Conservation (phyloP, 2,888 invertebrate genomes). For the Ctenicera cuprea region DNA sequence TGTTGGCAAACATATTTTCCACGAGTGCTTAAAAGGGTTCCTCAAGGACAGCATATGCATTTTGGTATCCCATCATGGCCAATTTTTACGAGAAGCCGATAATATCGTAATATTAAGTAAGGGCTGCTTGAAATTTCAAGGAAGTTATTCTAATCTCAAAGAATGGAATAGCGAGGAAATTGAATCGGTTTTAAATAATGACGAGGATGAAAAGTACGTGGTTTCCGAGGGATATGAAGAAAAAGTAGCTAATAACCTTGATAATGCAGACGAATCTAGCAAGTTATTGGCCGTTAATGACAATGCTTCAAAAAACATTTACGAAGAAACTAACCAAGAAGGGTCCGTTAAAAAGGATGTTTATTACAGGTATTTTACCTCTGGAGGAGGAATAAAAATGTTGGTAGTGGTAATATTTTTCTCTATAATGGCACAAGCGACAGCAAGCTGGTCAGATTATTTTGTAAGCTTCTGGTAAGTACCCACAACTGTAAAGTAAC, state of each 20-base stretch:
- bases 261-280: constrained; percentile 29
- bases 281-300: constrained; percentile 6
- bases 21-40: constrained; percentile 79
- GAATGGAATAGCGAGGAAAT: constrained; percentile 34
- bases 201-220: constrained; percentile 67
- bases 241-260: constrained; percentile 36
- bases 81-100: constrained; percentile 74
- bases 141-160: constrained; percentile 73
- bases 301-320: constrained; percentile 37
- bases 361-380: constrained; percentile 61
- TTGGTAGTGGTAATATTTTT: constrained; percentile 54
- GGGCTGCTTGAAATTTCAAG: constrained; percentile 76
- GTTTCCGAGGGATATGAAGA: constrained; percentile 20
- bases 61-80: constrained; percentile 80
- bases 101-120: constrained; percentile 76
- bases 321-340: constrained; percentile 59
- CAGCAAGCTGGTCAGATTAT: constrained; percentile 58
- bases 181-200: constrained; percentile 52
- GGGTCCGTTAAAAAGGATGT: constrained; percentile 59
- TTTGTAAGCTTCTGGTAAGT: constrained; percentile 56
- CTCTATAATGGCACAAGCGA: constrained; percentile 57
- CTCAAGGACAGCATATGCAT: constrained; percentile 76
- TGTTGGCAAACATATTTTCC: constrained; percentile 82
- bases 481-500: background rate
- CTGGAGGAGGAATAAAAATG: constrained; percentile 59